Evolutionary conservation across 1,140 invertebrate genomes (phyloP).

Genomic region (Megalopta genalis): DNA sequence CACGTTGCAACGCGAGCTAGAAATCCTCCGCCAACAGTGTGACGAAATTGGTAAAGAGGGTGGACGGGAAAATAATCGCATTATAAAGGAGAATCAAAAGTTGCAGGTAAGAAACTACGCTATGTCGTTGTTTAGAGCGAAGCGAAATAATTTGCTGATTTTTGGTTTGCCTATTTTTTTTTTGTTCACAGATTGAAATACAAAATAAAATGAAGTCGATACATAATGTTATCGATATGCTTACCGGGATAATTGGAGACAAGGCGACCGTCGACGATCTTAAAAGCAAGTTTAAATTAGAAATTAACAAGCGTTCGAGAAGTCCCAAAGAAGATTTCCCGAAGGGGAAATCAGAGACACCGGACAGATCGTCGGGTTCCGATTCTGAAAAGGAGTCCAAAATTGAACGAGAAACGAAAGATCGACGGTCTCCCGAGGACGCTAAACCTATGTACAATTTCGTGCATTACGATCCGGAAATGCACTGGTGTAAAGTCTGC

Average conservation of each 20-base stretch:
- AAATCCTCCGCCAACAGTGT: conserved; percentile 87
- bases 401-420: conserved; percentile 70
- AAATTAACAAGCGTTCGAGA: conserved; percentile 68
- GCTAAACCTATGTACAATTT: conserved; percentile 84
- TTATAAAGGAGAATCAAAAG: conserved; percentile 89
- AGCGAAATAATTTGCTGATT: neutral
- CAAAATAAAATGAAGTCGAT: conserved; percentile 91
- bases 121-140: too few species aligned
- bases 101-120: conserved; percentile 83
- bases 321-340: conserved; percentile 77
- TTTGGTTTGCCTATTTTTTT: neutral
- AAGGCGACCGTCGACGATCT: conserved; percentile 80
- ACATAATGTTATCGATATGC: conserved; percentile 91
- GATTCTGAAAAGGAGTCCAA: conserved; percentile 77
- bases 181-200: conserved; percentile 85
- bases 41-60: conserved; percentile 85
- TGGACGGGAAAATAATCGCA: conserved; percentile 84
- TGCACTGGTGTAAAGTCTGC: conserved; percentile 93
- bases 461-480: conserved; percentile 91
- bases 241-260: conserved; percentile 88
- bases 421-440: conserved; percentile 62
- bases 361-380: conserved; percentile 67
- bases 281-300: conserved; percentile 74
- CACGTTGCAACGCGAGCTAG: conserved; percentile 87
- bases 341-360: conserved; percentile 71